A percentile compares a stretch with the other conserved stretches of the same genome.
phyloP scores from a whole-genome alignment of 2,113 vertebrate genomes.

The Nesogale talazaci region DNA sequence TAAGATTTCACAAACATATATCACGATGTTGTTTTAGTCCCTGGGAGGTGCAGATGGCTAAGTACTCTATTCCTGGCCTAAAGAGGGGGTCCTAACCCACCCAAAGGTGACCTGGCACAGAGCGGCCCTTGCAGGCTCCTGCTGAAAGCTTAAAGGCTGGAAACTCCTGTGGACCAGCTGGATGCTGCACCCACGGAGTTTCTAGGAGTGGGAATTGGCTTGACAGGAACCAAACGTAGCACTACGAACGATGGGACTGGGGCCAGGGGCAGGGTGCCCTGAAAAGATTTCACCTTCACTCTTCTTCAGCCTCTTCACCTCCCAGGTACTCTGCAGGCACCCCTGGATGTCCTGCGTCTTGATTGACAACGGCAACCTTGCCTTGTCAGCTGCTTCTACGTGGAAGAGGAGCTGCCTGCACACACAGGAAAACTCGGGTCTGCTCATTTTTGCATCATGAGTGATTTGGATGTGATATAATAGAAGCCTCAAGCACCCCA shows the following conservation, averaged over 20 bases:
- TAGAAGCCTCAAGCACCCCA: neutral
- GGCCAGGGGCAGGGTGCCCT: neutral
- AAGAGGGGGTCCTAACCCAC: neutral
- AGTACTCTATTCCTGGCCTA: neutral
- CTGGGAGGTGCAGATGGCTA: neutral
- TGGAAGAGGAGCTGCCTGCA: neutral
- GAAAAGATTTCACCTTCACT: neutral
- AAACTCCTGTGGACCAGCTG: neutral
- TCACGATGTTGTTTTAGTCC: too few relatives aligned
- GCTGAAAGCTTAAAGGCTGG: neutral
- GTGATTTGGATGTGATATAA: neutral
- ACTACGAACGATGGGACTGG: neutral
- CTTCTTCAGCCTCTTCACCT: neutral
- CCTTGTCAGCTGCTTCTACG: neutral
- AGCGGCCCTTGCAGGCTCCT: neutral
- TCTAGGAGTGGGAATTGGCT: neutral
- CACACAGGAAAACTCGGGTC: neutral
- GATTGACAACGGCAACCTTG: slow-evolving; percentile 1
- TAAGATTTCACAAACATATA: too few relatives aligned
- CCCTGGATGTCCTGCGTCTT: neutral
- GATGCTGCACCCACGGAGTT: neutral
- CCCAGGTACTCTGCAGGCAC: neutral
- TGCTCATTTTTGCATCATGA: neutral
- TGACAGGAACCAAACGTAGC: neutral
- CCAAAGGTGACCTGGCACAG: neutral